These are phyloP conservation scores for Argentina silus DNA, from an alignment of 2,797 vertebrate species.

Conservation along the genomic window DNA sequence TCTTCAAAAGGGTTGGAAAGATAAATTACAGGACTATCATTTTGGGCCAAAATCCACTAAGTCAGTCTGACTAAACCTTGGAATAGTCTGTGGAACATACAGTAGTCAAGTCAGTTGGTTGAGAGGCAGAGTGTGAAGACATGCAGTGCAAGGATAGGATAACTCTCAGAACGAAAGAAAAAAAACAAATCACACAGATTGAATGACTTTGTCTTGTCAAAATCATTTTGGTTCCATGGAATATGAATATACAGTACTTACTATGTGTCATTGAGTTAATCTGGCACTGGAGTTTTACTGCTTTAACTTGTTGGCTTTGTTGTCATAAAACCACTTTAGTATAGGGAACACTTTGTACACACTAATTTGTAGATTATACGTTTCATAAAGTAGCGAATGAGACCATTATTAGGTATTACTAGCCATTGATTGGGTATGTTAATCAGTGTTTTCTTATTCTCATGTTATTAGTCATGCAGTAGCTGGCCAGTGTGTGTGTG, in stretches of 20 bases:
- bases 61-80: not conserved
- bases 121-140: no score
- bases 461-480: not conserved
- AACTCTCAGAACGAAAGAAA: not conserved
- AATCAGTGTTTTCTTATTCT: no score
- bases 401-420: not conserved
- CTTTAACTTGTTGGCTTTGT: no score
- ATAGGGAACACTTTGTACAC: no score
- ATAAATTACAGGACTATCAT: not conserved
- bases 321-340: no score
- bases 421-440: no score
- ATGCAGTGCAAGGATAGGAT: not conserved
- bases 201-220: not conserved
- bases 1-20: conserved; percentile 70
- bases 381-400: not conserved
- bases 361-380: not conserved
- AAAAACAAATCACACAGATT: not conserved
- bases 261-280: not conserved
- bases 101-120: not conserved
- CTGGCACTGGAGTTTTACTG: no score
- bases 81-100: not conserved
- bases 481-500: not conserved
- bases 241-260: not conserved
- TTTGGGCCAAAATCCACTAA: not conserved
- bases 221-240: not conserved